Conservation (phyloP, 2,113 vertebrate species). For the Xiphophorus couchianus region DNA sequence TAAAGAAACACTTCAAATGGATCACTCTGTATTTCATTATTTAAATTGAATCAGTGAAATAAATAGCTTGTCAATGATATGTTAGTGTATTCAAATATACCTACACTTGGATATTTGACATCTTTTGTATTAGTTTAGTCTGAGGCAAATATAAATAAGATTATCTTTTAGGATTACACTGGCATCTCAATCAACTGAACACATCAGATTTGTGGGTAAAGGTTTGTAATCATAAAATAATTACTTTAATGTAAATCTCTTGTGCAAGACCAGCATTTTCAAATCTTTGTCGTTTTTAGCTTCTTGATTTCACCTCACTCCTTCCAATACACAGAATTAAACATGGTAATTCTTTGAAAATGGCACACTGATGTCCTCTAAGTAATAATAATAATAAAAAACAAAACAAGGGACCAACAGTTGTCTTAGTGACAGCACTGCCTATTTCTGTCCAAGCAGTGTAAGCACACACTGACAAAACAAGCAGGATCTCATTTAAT, state of each 20-base stretch:
- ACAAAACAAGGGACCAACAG: conserved; percentile 29
- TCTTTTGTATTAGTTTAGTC: not conserved
- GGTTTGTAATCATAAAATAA: not conserved
- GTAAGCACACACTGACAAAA: conserved; percentile 38
- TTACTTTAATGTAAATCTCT: conserved; percentile 4
- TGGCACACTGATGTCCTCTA: conserved; percentile 4
- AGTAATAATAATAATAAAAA: conserved; percentile 3
- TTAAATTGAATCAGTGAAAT: not conserved
- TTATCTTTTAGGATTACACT: no score
- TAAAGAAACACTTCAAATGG: not conserved
- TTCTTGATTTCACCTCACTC: conserved; percentile 17
- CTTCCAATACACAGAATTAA: not conserved
- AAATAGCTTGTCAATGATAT: not conserved
- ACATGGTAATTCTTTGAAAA: conserved; percentile 4
- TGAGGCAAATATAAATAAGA: not conserved
- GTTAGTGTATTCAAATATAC: not conserved
- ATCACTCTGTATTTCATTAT: not conserved
- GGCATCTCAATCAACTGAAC: not conserved
- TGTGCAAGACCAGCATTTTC: not conserved
- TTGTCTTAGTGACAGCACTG: conserved; percentile 35
- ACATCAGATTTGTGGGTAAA: conserved; percentile 18
- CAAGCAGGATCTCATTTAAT: conserved; percentile 58
- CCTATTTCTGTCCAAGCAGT: conserved; percentile 26
- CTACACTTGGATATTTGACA: not conserved
- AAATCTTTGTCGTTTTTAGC: conserved; percentile 6